A percentile compares a stretch with the other conserved stretches of the same genome.
These are phyloP conservation scores for Mycteria americana DNA, from an alignment of 2,797 vertebrate species.

Conservation along the genomic window DNA sequence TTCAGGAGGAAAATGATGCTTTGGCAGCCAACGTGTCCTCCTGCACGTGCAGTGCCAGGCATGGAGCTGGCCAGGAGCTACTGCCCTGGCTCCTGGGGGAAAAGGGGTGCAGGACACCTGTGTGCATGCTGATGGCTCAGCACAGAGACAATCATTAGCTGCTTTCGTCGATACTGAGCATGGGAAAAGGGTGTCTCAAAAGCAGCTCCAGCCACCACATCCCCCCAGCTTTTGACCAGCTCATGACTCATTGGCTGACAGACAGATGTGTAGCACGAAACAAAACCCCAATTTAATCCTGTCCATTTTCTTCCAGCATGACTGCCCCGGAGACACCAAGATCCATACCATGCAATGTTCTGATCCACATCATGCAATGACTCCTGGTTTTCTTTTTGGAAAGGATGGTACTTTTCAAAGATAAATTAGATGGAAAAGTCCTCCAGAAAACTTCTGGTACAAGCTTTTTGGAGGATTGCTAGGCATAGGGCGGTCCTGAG, in stretches of 20 bases:
- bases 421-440: background rate
- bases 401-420: background rate
- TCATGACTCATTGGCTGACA: background rate
- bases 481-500: background rate
- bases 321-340: background rate
- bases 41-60: rapidly evolving
- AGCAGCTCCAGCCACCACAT: background rate
- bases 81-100: background rate
- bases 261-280: background rate
- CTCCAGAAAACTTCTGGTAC: background rate
- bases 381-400: background rate
- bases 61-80: background rate
- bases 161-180: background rate
- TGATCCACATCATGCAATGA: background rate
- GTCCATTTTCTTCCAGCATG: background rate
- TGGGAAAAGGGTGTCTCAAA: background rate
- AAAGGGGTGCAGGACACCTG: background rate
- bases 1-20: background rate
- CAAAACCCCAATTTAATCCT: background rate
- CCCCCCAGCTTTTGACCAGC: background rate
- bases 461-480: background rate
- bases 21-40: rapidly evolving
- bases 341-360: too few species aligned
- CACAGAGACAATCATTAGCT: background rate
- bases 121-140: background rate